phyloP scores from a whole-genome alignment of 2,797 vertebrate species.

The Chaetodon trifasciatus region DNA sequence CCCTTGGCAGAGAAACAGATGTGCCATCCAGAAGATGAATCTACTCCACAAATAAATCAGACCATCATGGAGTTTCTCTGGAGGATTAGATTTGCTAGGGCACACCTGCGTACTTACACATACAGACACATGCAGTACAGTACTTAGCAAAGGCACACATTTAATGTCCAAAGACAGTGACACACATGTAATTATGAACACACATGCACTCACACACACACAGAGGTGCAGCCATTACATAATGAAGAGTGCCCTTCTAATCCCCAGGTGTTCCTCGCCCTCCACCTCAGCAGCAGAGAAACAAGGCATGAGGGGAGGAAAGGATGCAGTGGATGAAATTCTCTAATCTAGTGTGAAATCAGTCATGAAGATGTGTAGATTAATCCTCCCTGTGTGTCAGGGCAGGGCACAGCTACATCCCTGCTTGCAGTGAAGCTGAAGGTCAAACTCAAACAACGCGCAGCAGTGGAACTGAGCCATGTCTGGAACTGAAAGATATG shows the following conservation, averaged over 20 bases:
- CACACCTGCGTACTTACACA: slow-evolving; percentile 78
- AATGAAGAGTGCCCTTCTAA: slow-evolving; percentile 41
- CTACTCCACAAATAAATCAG: slow-evolving; percentile 80
- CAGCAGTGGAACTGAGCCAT: slow-evolving; percentile 21
- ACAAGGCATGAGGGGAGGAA: slow-evolving; percentile 23
- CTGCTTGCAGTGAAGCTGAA: slow-evolving; percentile 47
- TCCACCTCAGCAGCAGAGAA: slow-evolving; percentile 25
- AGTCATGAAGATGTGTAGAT: slow-evolving; percentile 57
- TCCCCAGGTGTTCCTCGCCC: slow-evolving; percentile 34
- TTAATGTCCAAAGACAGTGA: slow-evolving; percentile 31
- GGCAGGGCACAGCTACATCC: slow-evolving; percentile 24
- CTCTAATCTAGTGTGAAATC: slow-evolving; percentile 73
- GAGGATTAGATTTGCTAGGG: slow-evolving; percentile 77
- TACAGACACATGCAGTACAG: slow-evolving; percentile 52
- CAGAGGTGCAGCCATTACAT: slow-evolving; percentile 44
- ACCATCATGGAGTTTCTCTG: slow-evolving; percentile 56
- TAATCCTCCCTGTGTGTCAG: slow-evolving; percentile 53
- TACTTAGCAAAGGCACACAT: slow-evolving; percentile 39
- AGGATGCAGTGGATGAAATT: slow-evolving; percentile 37
- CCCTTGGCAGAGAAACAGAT: slow-evolving; percentile 66
- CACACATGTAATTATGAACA: background rate
- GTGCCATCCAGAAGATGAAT: slow-evolving; percentile 76
- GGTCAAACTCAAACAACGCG: slow-evolving; percentile 55
- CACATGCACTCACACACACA: slow-evolving; percentile 6
- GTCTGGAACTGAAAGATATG: slow-evolving; percentile 29